Conservation (phyloP, 2,888 invertebrate species). For the Linnaemya tessellans region DNA sequence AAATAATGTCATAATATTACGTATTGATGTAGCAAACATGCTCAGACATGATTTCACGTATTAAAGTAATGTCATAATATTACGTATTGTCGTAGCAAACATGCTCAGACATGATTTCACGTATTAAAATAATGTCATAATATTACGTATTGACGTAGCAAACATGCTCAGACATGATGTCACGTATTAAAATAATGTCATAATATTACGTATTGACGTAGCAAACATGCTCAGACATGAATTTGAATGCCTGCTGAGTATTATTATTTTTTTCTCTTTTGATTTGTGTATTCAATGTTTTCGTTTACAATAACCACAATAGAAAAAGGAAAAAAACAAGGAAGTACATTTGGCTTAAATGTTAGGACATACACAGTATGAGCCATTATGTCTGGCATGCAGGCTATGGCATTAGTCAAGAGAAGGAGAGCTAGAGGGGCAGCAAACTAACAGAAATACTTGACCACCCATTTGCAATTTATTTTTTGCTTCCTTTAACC, state of each 20-base stretch:
- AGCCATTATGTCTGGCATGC: slow-evolving; percentile 12
- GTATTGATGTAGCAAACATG: too few relatives aligned
- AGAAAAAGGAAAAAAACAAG: not conserved
- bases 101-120: too few relatives aligned
- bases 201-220: not conserved
- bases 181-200: slow-evolving; percentile 4
- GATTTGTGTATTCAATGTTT: not conserved
- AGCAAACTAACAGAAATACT: slow-evolving; percentile 1
- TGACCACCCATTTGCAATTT: slow-evolving; percentile 29
- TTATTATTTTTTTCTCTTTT: not conserved
- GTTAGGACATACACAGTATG: slow-evolving; percentile 23
- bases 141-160: too few relatives aligned
- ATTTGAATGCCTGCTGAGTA: slow-evolving; percentile 10
- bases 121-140: too few relatives aligned
- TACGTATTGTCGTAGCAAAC: too few relatives aligned
- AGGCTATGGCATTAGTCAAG: not conserved
- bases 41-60: too few relatives aligned
- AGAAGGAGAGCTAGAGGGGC: not conserved
- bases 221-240: slow-evolving; percentile 1
- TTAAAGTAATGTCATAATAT: not conserved
- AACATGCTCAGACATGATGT: too few relatives aligned
- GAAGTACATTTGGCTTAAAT: slow-evolving; percentile 20
- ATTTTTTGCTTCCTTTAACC: slow-evolving; percentile 17
- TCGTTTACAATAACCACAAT: not conserved
- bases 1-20: too few relatives aligned